phyloP scores from a whole-genome alignment of 2,888 invertebrate species.

The Volucella bombylans region DNA sequence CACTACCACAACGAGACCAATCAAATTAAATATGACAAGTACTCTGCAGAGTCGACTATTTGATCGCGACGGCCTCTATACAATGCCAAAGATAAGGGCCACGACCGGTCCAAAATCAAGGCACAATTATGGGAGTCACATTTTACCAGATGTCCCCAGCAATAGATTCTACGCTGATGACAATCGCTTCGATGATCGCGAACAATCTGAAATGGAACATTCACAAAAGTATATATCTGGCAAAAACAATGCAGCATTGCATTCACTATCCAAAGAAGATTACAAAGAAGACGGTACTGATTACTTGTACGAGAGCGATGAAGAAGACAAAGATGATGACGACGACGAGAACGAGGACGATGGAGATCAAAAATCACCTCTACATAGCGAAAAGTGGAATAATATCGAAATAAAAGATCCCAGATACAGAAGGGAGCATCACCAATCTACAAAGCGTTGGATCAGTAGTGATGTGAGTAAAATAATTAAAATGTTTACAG shows the following conservation, averaged over 20 bases:
- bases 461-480: slow-evolving; percentile 64
- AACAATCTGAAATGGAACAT: slow-evolving; percentile 48
- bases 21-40: slow-evolving; percentile 71
- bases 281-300: slow-evolving; percentile 31
- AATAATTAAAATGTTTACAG: slow-evolving; percentile 34
- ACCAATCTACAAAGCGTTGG: slow-evolving; percentile 72
- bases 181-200: slow-evolving; percentile 62
- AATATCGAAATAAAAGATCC: slow-evolving; percentile 81
- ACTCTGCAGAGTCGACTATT: slow-evolving; percentile 78
- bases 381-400: slow-evolving; percentile 80
- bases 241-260: slow-evolving; percentile 63
- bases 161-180: slow-evolving; percentile 62
- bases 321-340: slow-evolving; percentile 58
- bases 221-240: slow-evolving; percentile 45
- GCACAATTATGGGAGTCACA: slow-evolving; percentile 70
- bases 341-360: slow-evolving; percentile 77
- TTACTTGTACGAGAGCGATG: slow-evolving; percentile 22
- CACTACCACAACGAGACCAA: slow-evolving; percentile 54
- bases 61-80: slow-evolving; percentile 79
- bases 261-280: slow-evolving; percentile 54
- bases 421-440: slow-evolving; percentile 78
- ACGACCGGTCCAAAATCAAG: slow-evolving; percentile 75
- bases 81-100: slow-evolving; percentile 73
- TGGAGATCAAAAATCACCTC: slow-evolving; percentile 78
- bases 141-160: slow-evolving; percentile 40